phyloP scores from a whole-genome alignment of 2,888 invertebrate species.

The Trachelus iudaicus region DNA sequence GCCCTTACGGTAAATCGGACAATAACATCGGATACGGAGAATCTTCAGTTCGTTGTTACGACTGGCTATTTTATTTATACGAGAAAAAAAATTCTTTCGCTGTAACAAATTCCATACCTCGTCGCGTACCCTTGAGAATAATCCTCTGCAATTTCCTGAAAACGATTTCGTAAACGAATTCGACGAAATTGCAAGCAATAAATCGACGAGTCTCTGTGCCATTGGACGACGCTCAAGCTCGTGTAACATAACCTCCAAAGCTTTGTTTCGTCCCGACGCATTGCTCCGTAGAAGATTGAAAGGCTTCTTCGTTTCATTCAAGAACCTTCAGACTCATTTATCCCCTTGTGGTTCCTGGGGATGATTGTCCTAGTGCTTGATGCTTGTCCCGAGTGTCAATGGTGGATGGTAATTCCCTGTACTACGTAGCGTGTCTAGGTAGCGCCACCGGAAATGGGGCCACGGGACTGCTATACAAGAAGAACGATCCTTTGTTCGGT shows the following conservation, averaged over 20 bases:
- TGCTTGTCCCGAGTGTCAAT: neutral
- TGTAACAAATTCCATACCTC: neutral
- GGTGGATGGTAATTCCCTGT: neutral
- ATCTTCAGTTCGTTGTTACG: neutral
- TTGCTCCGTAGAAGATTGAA: neutral
- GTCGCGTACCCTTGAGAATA: neutral
- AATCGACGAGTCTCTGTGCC: neutral
- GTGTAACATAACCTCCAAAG: neutral
- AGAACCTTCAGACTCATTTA: neutral
- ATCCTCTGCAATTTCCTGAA: neutral
- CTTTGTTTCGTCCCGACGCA: neutral
- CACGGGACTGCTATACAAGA: neutral
- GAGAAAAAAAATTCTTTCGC: neutral
- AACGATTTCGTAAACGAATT: neutral
- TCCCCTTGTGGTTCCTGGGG: neutral
- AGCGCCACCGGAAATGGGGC: neutral
- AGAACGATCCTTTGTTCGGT: neutral
- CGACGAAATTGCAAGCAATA: neutral
- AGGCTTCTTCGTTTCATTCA: neutral
- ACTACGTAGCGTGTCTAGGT: neutral
- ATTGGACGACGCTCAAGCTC: neutral
- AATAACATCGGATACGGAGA: neutral
- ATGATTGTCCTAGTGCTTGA: neutral
- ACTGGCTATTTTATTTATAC: neutral
- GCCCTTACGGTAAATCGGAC: neutral